Conservation (phyloP, 2,888 invertebrate genomes). For the Apamea sordens region DNA sequence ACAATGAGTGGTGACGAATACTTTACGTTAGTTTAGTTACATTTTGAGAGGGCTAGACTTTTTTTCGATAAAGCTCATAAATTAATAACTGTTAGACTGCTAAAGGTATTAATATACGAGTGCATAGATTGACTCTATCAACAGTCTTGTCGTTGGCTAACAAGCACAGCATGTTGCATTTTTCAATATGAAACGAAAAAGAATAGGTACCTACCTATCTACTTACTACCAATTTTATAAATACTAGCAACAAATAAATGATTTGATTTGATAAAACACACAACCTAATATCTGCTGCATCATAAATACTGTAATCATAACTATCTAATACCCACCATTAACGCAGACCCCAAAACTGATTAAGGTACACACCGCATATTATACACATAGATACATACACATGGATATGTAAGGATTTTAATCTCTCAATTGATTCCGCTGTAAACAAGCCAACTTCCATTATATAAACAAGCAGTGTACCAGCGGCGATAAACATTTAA, state of each 20-base stretch:
- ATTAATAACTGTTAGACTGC: neutral
- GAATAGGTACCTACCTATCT: neutral
- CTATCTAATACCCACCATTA: neutral
- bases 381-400: neutral
- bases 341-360: neutral
- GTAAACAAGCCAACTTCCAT: slow-evolving; percentile 68
- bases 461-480: slow-evolving; percentile 67
- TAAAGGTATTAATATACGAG: neutral
- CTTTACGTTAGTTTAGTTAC: slow-evolving; percentile 7
- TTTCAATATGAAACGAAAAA: neutral
- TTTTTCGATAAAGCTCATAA: neutral
- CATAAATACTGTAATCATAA: slow-evolving; percentile 2
- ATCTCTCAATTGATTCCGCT: slow-evolving; percentile 64
- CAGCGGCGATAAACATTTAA: slow-evolving; percentile 77
- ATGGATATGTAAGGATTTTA: slow-evolving; percentile 59
- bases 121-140: neutral
- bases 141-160: neutral
- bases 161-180: neutral
- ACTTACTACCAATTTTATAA: neutral
- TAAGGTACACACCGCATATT: neutral
- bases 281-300: neutral
- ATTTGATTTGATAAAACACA: neutral
- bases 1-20: slow-evolving; percentile 13
- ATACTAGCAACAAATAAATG: neutral
- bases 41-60: neutral